These are phyloP conservation scores for Patella pellucida DNA, from an alignment of 2,888 invertebrate species.

Conservation along the genomic window DNA sequence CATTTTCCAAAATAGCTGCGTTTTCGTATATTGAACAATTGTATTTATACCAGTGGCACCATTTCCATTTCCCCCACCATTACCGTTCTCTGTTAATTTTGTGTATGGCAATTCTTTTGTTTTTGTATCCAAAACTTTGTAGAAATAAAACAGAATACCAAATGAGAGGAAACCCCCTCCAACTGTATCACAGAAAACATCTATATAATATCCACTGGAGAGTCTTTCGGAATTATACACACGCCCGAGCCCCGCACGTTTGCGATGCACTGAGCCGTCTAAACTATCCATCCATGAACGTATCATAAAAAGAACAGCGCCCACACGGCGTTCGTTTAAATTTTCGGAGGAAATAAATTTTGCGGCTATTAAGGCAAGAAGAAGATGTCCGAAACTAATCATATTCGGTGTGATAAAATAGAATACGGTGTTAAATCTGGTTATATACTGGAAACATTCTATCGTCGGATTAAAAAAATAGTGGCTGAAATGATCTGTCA, in stretches of 20 bases:
- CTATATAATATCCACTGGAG: constrained; percentile 84
- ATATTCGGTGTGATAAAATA: constrained; percentile 83
- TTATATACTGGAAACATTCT: constrained; percentile 78
- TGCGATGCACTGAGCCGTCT: constrained; percentile 88
- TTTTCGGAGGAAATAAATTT: constrained; percentile 83
- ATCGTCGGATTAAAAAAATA: constrained; percentile 86
- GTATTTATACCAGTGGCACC: neutral
- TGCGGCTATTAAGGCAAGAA: constrained; percentile 82
- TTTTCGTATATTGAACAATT: constrained; percentile 42
- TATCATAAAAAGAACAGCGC: constrained; percentile 83
- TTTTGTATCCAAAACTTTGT: constrained; percentile 36
- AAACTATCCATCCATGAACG: constrained; percentile 87
- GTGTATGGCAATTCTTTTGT: constrained; percentile 25
- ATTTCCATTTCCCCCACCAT: neutral
- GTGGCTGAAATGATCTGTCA: constrained; percentile 87
- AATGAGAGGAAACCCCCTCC: constrained; percentile 72
- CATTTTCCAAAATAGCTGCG: constrained; percentile 53
- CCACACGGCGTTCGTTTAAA: constrained; percentile 80
- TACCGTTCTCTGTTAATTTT: constrained; percentile 3
- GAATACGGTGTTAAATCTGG: constrained; percentile 76
- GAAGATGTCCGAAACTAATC: constrained; percentile 83
- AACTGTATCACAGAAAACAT: constrained; percentile 85
- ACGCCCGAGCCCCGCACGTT: constrained; percentile 70
- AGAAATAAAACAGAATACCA: constrained; percentile 72
- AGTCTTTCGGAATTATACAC: constrained; percentile 74